Percentiles rank a stretch among this genome's conserved stretches.
Evolutionary conservation across 1,140 invertebrate species (phyloP).

Genomic region (Zaprionus lachaisei): DNA sequence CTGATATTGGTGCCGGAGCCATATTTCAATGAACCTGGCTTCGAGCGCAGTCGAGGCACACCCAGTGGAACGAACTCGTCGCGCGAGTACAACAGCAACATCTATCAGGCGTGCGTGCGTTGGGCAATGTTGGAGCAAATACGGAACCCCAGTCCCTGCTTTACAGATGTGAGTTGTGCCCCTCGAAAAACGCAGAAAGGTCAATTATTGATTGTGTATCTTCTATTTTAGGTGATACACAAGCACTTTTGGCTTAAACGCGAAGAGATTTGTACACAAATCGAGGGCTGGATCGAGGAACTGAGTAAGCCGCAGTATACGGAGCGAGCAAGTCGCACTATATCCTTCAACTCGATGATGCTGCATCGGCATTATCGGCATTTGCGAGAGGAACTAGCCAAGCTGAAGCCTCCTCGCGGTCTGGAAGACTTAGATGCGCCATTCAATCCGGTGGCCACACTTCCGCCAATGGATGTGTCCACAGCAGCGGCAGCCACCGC

Average conservation of each 20-base stretch:
- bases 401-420: conserved; percentile 90
- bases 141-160: conserved; percentile 95
- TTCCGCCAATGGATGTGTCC: conserved; percentile 74
- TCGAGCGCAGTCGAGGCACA: conserved; percentile 96
- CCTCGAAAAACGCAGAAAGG: not conserved
- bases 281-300: conserved; percentile 95
- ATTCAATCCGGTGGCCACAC: conserved; percentile 85
- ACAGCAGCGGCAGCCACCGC: conserved; percentile 41
- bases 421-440: conserved; percentile 89
- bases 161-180: conserved; percentile 90
- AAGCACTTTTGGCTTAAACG: conserved; percentile 98
- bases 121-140: conserved; percentile 99
- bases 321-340: conserved; percentile 88
- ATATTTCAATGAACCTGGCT: conserved; percentile 99
- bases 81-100: conserved; percentile 97
- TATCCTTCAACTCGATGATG: conserved; percentile 91
- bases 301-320: conserved; percentile 91
- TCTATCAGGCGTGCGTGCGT: conserved; percentile 96
- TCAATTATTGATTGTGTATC: not conserved
- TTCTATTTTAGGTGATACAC: conserved; percentile 90
- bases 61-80: conserved; percentile 94
- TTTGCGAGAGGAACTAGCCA: conserved; percentile 91
- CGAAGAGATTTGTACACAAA: conserved; percentile 94
- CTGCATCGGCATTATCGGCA: conserved; percentile 91
- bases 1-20: conserved; percentile 97